Evolutionary conservation across 1,140 invertebrate genomes (phyloP).

Genomic region (Meteorus sp.): DNA sequence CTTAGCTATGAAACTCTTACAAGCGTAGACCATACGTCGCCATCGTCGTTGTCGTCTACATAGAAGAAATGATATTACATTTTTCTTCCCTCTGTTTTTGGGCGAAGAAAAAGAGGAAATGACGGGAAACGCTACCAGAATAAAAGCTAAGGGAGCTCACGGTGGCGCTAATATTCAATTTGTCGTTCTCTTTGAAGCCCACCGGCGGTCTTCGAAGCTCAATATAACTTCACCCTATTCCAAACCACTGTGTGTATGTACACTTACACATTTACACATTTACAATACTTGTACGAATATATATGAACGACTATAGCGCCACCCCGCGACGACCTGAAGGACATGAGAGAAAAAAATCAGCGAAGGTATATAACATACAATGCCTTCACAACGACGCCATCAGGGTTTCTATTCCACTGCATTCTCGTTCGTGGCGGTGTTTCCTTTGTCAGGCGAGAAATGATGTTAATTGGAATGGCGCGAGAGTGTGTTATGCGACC

Average conservation of each 20-base stretch:
- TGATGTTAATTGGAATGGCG: constrained; percentile 8
- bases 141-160: constrained; percentile 21
- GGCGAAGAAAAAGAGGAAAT: too few species aligned
- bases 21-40: too few species aligned
- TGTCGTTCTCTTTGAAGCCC: constrained; percentile 43
- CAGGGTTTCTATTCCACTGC: too few species aligned
- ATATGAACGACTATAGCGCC: background rate
- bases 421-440: background rate
- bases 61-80: too few species aligned
- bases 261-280: background rate
- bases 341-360: too few species aligned
- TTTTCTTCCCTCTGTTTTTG: too few species aligned
- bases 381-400: too few species aligned
- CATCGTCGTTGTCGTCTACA: too few species aligned
- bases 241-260: too few species aligned
- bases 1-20: too few species aligned
- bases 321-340: too few species aligned
- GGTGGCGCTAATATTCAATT: constrained; percentile 45
- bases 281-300: background rate
- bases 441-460: constrained; percentile 8
- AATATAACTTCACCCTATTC: background rate
- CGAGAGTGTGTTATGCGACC: background rate
- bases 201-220: constrained; percentile 13
- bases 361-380: too few species aligned
- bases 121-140: constrained; percentile 1